Percentiles rank a stretch among this genome's conserved stretches.
phyloP scores from a whole-genome alignment of 2,888 invertebrate genomes.

The Chymomyza procnemis region DNA sequence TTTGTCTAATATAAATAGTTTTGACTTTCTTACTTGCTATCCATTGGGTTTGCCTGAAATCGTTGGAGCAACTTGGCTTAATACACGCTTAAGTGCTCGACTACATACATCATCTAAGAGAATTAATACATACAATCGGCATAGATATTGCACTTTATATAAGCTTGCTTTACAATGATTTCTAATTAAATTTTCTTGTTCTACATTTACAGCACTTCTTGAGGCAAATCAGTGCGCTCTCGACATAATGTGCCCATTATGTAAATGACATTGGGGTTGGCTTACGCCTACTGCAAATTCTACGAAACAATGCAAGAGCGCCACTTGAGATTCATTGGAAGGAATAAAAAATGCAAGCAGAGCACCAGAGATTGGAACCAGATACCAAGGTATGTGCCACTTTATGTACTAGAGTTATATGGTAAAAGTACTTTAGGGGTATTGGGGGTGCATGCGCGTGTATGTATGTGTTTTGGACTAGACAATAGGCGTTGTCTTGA shows the following conservation, averaged over 20 bases:
- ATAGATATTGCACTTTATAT: neutral
- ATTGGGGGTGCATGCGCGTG: neutral
- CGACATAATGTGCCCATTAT: constrained; percentile 72
- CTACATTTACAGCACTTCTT: neutral
- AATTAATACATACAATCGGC: neutral
- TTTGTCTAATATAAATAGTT: too few species aligned
- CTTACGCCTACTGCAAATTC: constrained; percentile 33
- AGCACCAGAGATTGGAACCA: neutral
- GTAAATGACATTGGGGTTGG: constrained; percentile 65
- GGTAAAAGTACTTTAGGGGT: neutral
- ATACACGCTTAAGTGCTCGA: neutral
- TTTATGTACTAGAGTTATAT: neutral
- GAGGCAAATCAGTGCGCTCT: constrained; percentile 2
- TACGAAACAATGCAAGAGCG: constrained; percentile 44
- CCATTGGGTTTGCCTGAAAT: neutral
- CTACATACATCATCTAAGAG: neutral
- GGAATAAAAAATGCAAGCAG: neutral
- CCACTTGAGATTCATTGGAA: constrained; percentile 26
- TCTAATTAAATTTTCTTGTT: neutral
- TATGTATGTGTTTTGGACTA: constrained; percentile 1
- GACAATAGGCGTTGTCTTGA: constrained; percentile 20
- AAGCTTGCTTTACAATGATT: neutral
- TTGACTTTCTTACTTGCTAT: too few species aligned
- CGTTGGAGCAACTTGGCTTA: neutral
- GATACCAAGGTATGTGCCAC: neutral